These are phyloP conservation scores for Autographa pulchrina DNA, from an alignment of 2,888 invertebrate genomes.

Conservation along the genomic window DNA sequence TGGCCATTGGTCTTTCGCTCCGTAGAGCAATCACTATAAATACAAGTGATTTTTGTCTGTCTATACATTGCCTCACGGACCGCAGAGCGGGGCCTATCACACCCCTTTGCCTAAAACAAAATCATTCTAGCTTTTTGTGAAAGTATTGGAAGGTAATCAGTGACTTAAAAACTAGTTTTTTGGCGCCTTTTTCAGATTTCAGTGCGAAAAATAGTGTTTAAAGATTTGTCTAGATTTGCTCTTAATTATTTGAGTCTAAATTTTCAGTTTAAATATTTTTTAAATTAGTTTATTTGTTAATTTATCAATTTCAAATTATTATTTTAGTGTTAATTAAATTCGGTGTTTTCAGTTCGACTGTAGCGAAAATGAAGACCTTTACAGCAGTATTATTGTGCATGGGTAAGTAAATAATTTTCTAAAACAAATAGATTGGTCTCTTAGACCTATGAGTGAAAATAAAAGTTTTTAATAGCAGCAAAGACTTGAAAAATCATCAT, in stretches of 20 bases:
- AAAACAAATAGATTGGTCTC: background rate
- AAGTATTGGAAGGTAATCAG: constrained; percentile 82
- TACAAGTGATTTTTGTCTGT: constrained; percentile 71
- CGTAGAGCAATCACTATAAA: constrained; percentile 79
- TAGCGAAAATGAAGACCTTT: constrained; percentile 78
- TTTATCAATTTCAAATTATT: background rate
- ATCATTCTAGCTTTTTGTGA: constrained; percentile 74
- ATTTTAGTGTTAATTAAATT: constrained; percentile 56
- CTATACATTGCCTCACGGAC: constrained; percentile 82
- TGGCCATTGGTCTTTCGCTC: constrained; percentile 59
- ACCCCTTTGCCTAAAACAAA: constrained; percentile 72
- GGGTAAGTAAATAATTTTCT: constrained; percentile 72
- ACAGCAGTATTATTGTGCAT: constrained; percentile 78
- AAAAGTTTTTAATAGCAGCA: no score
- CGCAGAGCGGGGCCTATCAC: constrained; percentile 75
- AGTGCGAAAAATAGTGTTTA: constrained; percentile 29
- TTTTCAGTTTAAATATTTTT: constrained; percentile 2
- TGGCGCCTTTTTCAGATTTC: constrained; percentile 35
- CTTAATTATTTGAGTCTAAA: background rate
- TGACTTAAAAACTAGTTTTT: constrained; percentile 44
- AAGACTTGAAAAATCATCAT: no score
- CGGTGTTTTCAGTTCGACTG: constrained; percentile 85
- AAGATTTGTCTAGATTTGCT: constrained; percentile 4
- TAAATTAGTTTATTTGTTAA: background rate
- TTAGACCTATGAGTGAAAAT: no score